phyloP scores from a whole-genome alignment of 2,113 vertebrate species.

The Glaucidium brasilianum region DNA sequence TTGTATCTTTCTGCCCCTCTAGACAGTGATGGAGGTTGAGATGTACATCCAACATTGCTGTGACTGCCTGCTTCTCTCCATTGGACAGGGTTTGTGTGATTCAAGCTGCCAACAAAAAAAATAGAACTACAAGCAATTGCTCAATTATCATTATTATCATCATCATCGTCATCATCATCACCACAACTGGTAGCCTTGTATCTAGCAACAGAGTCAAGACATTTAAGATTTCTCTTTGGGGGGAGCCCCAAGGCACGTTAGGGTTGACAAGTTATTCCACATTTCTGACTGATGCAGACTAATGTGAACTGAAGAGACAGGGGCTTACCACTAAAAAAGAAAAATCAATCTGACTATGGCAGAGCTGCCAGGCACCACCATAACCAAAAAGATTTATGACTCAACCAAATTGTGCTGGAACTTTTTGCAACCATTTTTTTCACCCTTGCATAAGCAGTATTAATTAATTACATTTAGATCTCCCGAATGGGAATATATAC shows the following conservation, averaged over 20 bases:
- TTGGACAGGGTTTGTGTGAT: background rate
- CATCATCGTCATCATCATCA: accelerated
- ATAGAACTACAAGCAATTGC: background rate
- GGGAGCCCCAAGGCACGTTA: background rate
- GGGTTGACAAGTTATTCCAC: background rate
- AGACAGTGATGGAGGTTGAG: background rate
- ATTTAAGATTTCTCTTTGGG: background rate
- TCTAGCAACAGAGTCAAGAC: background rate
- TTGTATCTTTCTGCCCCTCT: background rate
- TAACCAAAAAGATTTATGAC: slow-evolving; percentile 13
- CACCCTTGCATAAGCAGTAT: background rate
- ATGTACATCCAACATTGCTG: background rate
- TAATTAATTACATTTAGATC: background rate
- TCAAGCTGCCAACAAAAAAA: background rate
- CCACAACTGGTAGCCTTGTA: background rate
- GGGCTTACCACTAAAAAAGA: background rate
- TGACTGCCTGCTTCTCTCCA: background rate
- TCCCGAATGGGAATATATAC: background rate
- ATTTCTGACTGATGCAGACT: background rate
- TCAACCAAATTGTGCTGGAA: slow-evolving; percentile 25
- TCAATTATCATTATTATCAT: background rate
- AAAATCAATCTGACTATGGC: background rate
- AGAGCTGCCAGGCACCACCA: background rate
- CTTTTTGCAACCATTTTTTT: slow-evolving; percentile 2
- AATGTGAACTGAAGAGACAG: background rate